Conservation (phyloP, 1,140 invertebrate species). For the Cyclina sinensis region DNA sequence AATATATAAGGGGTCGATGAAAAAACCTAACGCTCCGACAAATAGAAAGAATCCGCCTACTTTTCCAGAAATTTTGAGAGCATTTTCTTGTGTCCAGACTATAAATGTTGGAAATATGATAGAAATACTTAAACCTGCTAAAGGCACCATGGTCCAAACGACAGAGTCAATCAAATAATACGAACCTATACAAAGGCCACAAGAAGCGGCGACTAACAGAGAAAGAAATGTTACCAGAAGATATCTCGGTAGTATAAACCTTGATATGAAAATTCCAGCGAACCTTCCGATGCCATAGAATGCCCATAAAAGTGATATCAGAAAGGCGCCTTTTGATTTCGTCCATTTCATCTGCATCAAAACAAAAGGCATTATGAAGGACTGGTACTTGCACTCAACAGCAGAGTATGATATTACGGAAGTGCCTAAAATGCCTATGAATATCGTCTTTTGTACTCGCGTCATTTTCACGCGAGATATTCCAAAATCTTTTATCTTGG, state of each 20-base stretch:
- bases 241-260: neutral
- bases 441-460: neutral
- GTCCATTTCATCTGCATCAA: constrained; percentile 61
- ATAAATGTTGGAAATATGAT: constrained; percentile 67
- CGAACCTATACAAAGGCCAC: constrained; percentile 38
- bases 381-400: constrained; percentile 58
- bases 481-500: neutral
- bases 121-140: constrained; percentile 57
- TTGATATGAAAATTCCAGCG: constrained; percentile 50
- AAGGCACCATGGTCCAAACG: constrained; percentile 57
- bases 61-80: constrained; percentile 60
- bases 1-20: constrained; percentile 49
- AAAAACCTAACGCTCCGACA: constrained; percentile 16
- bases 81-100: constrained; percentile 64
- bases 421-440: constrained; percentile 41
- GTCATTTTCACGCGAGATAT: constrained; percentile 11
- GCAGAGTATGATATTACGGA: constrained; percentile 38
- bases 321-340: constrained; percentile 52
- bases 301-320: constrained; percentile 66
- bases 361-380: constrained; percentile 57
- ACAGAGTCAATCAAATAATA: neutral
- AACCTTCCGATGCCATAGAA: constrained; percentile 61
- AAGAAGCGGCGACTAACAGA: constrained; percentile 15
- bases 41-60: constrained; percentile 34
- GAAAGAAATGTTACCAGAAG: constrained; percentile 24